Evolutionary conservation across 2,888 invertebrate genomes (phyloP).

Genomic region (Chloroclystis v-ata): DNA sequence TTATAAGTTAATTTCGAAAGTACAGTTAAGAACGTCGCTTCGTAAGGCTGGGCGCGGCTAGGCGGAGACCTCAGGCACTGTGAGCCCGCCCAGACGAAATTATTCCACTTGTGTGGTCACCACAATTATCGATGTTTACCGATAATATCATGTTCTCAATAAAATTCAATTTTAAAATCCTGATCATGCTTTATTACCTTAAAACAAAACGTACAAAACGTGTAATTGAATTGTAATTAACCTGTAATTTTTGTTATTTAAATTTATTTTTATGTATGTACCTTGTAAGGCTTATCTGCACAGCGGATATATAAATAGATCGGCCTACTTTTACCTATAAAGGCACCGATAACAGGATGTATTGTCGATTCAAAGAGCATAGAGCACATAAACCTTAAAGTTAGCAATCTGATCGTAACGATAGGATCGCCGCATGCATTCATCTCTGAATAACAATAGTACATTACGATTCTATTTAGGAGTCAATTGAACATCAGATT

Average conservation of each 20-base stretch:
- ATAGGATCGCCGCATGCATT: conserved; percentile 59
- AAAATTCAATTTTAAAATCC: conserved; percentile 17
- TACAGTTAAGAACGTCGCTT: conserved; percentile 22
- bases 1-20: conserved; percentile 27
- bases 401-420: conserved; percentile 44
- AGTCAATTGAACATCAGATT: conserved; percentile 30
- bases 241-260: too few species aligned
- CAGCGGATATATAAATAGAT: too few species aligned
- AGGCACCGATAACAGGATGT: conserved; percentile 1
- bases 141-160: conserved; percentile 20
- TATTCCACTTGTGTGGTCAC: conserved; percentile 56
- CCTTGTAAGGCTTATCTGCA: too few species aligned
- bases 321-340: not conserved
- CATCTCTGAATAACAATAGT: conserved; percentile 60
- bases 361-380: conserved; percentile 29
- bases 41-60: conserved; percentile 43
- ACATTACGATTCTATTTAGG: conserved; percentile 51
- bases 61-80: conserved; percentile 44
- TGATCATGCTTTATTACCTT: too few species aligned
- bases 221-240: conserved; percentile 14
- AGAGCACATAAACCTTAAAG: conserved; percentile 42
- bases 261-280: too few species aligned
- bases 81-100: conserved; percentile 45
- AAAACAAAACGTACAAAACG: not conserved
- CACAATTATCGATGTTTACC: conserved; percentile 35